Evolutionary conservation across 2,888 invertebrate species (phyloP), one percentile per base, ranked within the genome.

Genomic region (Aspidapion aeneum): DNA sequence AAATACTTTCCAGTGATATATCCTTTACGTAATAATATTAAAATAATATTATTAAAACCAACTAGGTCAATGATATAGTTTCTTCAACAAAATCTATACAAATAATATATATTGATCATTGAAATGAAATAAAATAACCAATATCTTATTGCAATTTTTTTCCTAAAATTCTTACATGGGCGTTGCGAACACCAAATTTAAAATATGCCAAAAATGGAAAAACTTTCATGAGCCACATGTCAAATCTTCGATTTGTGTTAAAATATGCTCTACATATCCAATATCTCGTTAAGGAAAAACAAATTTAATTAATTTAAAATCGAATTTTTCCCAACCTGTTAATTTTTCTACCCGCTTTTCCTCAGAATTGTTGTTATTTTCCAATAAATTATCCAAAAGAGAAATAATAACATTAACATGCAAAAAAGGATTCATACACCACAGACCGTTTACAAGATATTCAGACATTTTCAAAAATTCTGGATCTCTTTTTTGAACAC

Each of bases 11-110:
- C 91, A 82, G 66, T 93, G 90, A 54, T 84, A 86, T 0, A 82
- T 78, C 9, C 82, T 83, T 1, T 79, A 65, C 85, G 82, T 7
- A 82, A 77, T 16, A 94, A 80, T 0, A 92, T 91, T 56, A 93
- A 83, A 60, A 82, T 77, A 21, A 69, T 50, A 18, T 64, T 59
- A 95, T 85, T 75, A 96, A 96, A 1, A 93, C 94, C 75, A 92
- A 93, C 79, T 93, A 93, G 0, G 95, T 94, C 12, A 95, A 77
- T 0, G 90, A 90, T 84, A 96, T 86, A 75, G 95, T 94, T 68
- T 89, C 85, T 35, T 35, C n/a, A n/a, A n/a, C n/a, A n/a, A n/a
- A n/a, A n/a, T n/a, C n/a, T n/a, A n/a, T n/a, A n/a, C n/a, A n/a
- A n/a, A n/a, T n/a, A n/a, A n/a, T n/a, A n/a, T n/a, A n/a, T n/a